Percentiles rank a stretch among this genome's conserved stretches.
Conservation (phyloP, 2,888 invertebrate genomes). For the Tanytarsus gracilentus region DNA sequence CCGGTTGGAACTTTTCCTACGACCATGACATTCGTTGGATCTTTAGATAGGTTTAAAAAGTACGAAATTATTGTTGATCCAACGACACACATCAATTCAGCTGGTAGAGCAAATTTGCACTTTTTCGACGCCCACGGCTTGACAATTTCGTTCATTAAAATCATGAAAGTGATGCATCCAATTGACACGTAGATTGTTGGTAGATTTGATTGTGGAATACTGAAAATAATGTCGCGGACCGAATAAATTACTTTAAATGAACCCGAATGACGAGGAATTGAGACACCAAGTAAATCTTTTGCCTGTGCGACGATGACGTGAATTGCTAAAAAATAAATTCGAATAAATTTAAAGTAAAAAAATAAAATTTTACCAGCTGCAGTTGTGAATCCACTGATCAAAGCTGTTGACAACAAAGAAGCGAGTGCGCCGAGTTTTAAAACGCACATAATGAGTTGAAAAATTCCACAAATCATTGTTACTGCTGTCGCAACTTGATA, state of each 20-base stretch:
- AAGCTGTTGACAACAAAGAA: slow-evolving; percentile 52
- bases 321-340: slow-evolving; percentile 44
- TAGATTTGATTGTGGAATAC: slow-evolving; percentile 50
- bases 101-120: slow-evolving; percentile 61
- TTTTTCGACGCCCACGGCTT: slow-evolving; percentile 51
- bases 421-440: slow-evolving; percentile 53
- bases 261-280: slow-evolving; percentile 48
- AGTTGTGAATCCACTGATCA: slow-evolving; percentile 64
- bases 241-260: slow-evolving; percentile 56
- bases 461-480: slow-evolving; percentile 59
- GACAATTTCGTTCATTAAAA: slow-evolving; percentile 55
- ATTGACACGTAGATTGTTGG: slow-evolving; percentile 54
- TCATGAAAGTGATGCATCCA: slow-evolving; percentile 51
- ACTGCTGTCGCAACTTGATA: slow-evolving; percentile 61
- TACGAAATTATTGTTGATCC: slow-evolving; percentile 59
- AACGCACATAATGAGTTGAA: slow-evolving; percentile 56
- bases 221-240: slow-evolving; percentile 48
- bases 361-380: slow-evolving; percentile 51
- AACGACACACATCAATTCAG: slow-evolving; percentile 63
- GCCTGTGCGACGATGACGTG: slow-evolving; percentile 61
- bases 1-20: slow-evolving; percentile 60
- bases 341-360: not conserved
- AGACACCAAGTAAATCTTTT: slow-evolving; percentile 52
- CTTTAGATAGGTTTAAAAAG: slow-evolving; percentile 46
- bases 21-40: slow-evolving; percentile 46